Evolutionary conservation across 2,113 vertebrate genomes (phyloP), one percentile per base, ranked within the genome.

Genomic region (Ceuthmochares aereus): DNA sequence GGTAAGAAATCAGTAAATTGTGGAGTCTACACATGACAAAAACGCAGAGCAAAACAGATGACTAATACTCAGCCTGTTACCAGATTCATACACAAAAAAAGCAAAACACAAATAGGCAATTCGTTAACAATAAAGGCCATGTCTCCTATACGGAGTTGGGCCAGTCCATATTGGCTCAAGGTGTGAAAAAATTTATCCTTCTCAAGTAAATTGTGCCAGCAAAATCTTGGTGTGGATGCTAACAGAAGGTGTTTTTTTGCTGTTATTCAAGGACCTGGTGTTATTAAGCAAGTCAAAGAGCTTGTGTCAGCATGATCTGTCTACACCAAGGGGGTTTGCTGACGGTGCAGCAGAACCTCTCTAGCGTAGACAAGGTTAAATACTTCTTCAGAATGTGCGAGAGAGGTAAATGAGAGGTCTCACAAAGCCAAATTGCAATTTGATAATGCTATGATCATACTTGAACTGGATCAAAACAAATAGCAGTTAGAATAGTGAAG

Each of bases 311-410:
- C 92, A 77, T 19, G 45, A 47, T 78, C 29, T 14, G 55, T 36
- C 76, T 77, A 42, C 8, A 45, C 3, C 6, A 34, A 49, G 42
- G 15, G 55, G 32, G 16, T 49, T 74, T 95, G 83, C 69, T 94
- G 80, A 77, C 0, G 0, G 51, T 2, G 14, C 72, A 74, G 73
- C 47, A 87, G 77, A 97, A 76, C 58, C 60, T 91, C 74, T 85
- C 37, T 56, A 93, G 78, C 9, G 0, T 49, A 40, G 86, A 75
- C 60, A 93, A 91, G 69, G 81, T 95, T 93, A 95, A 85, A 94
- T 47, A 32, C 43, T 52, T 87, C 87, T 70, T 93, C 58, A 60
- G 54, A 68, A 73, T 30, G 27, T 55, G 58, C 32, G 37, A 60
- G 42, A 68, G 54, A 52, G 40, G 26, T 18, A 90, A 87, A 68